Evolutionary conservation across 2,888 invertebrate species (phyloP).

Genomic region (Blastobasis adustella): DNA sequence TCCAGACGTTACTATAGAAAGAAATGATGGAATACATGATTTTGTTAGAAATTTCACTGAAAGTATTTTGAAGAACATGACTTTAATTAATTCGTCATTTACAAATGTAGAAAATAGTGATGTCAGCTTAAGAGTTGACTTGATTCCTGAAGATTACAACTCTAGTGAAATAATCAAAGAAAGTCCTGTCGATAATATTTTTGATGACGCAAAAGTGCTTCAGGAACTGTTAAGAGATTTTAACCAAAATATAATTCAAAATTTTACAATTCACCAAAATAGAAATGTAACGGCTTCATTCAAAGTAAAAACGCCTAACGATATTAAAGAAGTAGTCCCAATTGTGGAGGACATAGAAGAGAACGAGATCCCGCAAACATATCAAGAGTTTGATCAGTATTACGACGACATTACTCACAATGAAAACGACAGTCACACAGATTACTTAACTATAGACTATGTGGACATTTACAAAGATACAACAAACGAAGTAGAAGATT

Average conservation of each 20-base stretch:
- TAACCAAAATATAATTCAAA: too few species aligned
- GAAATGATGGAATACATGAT: not conserved
- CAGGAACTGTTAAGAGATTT: too few species aligned
- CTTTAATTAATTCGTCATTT: too few species aligned
- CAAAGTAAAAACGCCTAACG: not conserved
- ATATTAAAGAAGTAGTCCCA: not conserved
- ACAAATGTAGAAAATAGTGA: too few species aligned
- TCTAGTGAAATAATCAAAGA: too few species aligned
- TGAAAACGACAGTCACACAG: conserved; percentile 42
- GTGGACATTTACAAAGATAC: conserved; percentile 57
- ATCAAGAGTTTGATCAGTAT: conserved; percentile 18
- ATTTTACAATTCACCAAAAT: too few species aligned
- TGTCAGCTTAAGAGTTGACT: too few species aligned
- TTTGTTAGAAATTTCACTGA: not conserved
- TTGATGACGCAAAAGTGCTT: too few species aligned
- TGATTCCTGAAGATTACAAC: too few species aligned
- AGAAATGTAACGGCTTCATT: not conserved
- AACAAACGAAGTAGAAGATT: conserved; percentile 42
- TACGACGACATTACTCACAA: conserved; percentile 15
- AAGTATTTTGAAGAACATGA: not conserved
- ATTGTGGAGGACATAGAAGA: conserved; percentile 9
- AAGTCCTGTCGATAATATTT: too few species aligned
- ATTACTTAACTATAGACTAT: conserved; percentile 55
- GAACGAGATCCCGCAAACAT: conserved; percentile 27
- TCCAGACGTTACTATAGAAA: not conserved